Percentiles rank a stretch among this genome's conserved stretches.
phyloP scores from a whole-genome alignment of 1,140 invertebrate genomes.

The Linepithema humile region DNA sequence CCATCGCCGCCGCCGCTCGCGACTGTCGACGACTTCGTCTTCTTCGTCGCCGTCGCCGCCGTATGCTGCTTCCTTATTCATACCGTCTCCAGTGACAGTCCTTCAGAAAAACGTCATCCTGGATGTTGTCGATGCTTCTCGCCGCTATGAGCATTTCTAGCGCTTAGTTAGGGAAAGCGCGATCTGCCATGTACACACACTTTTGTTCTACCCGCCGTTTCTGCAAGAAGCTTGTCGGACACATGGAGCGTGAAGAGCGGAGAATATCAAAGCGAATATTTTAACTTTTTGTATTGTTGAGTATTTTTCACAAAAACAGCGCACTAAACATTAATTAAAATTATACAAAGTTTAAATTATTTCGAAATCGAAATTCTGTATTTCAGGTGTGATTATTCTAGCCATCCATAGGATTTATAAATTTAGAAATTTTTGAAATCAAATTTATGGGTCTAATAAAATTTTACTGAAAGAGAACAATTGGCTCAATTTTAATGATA shows the following conservation, averaged over 20 bases:
- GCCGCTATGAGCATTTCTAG: constrained; percentile 15
- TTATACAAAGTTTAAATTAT: background rate
- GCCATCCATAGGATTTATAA: background rate
- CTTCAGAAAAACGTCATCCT: constrained; percentile 53
- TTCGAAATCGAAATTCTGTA: background rate
- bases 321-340: background rate
- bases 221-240: constrained; percentile 4
- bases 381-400: background rate
- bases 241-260: background rate
- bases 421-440: too few relatives aligned
- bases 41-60: constrained; percentile 4
- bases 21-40: constrained; percentile 52
- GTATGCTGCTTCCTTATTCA: constrained; percentile 72
- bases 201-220: constrained; percentile 4
- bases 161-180: background rate
- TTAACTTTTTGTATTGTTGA: background rate
- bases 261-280: background rate
- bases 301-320: background rate
- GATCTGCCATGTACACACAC: background rate
- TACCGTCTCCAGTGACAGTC: constrained; percentile 50
- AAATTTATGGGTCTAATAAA: too few relatives aligned
- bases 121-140: constrained; percentile 15
- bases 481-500: too few relatives aligned
- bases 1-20: constrained; percentile 47
- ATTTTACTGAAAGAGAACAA: too few relatives aligned